Base-by-base conservation (phyloP, 2,888 invertebrate genomes). In the Oscheius onirici region DNA sequence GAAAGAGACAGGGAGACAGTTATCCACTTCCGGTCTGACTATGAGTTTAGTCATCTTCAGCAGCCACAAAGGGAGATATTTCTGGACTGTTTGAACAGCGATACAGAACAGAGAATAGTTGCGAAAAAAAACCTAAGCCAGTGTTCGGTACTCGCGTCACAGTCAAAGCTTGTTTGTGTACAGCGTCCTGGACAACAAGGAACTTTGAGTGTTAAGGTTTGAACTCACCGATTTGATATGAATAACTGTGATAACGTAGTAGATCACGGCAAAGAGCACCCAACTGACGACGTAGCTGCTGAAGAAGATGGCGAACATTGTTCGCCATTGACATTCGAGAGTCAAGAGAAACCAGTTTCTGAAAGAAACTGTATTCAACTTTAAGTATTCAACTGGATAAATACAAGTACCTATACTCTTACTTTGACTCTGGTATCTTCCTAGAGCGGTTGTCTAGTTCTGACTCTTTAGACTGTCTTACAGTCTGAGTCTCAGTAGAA, bases 301-400 rank as follows among this genome's bases (percentile, higher is more conserved):
- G 0, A 83, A 75, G 58, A 86, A 86, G 13, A 86, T 34, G 13
- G 76, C 57, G 40, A 80, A 65, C 6, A 86, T 80, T 17, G 79
- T 75, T 24, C 85, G 61, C 86, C 86, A 86, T 55, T 78, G 77
- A 71, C 76, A 80, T 58, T 86, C 86, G 71, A 86, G 86, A 24
- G 85, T 69, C 40, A 86, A 69, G 71, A 86, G 86, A 72, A 86
- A 86, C 86, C 86, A 86, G 71, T 86, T 86, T 65, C 86, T 85
- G 77, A 70, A 83, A 81, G 34, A 34, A 0, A 34, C n/a, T n/a
- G n/a, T n/a, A n/a, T n/a, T n/a, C n/a, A n/a, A n/a, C n/a, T n/a
- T n/a, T n/a, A n/a, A n/a, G n/a, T n/a, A n/a, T n/a, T n/a, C n/a
- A n/a, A n/a, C n/a, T n/a, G n/a, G n/a, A n/a, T n/a, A n/a, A n/a